Evolutionary conservation across 1,140 invertebrate species (phyloP), one percentile per base, ranked within the genome.

Genomic region (Gryon sp.): DNA sequence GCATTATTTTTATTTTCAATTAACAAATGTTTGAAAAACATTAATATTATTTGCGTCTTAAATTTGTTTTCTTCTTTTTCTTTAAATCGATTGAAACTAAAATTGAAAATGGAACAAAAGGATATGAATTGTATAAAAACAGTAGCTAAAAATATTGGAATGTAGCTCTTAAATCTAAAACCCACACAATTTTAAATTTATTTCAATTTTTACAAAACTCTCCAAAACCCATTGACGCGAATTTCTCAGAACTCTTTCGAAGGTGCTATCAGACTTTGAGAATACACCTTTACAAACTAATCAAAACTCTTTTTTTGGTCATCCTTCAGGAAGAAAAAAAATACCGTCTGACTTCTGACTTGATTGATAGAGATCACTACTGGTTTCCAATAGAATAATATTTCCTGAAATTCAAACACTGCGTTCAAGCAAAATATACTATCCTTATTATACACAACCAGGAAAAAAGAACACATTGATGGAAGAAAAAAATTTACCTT

Each of bases 221-320:
- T 32, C n/a, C 5, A 2, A 9, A 32, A 32, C 32, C 52, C 15
- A 18, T 40, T 41, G 14, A 18, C 9, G 15, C n/a, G 0, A 16
- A 20, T 4, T 57, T 57, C 53, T 15, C 1, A 11, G 53, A 57
- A 57, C 16, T 32, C n/a, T 32, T 43, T 57, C 11, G 14, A 26
- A 62, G 8, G 30, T 19, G 28, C 12, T 63, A 63, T 63, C 45
- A 50, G 14, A 41, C 40, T 36, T 32, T 2, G 7, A 52, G 20
- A 16, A 6, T 40, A 63, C n/a, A 40, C 45, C 36, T 63, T 40
- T 41, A 30, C 12, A 63, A 50, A 50, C 45, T 63, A 63, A 63
- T 63, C 59, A 63, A 63, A 63, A 63, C 45, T 63, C 57, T 43
- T 62, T 63, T 62, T 63, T 63, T n/a, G n/a, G 36, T 48, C 24